Evolutionary conservation across 2,888 invertebrate genomes (phyloP).

Genomic region (Pilophorus perplexus): DNA sequence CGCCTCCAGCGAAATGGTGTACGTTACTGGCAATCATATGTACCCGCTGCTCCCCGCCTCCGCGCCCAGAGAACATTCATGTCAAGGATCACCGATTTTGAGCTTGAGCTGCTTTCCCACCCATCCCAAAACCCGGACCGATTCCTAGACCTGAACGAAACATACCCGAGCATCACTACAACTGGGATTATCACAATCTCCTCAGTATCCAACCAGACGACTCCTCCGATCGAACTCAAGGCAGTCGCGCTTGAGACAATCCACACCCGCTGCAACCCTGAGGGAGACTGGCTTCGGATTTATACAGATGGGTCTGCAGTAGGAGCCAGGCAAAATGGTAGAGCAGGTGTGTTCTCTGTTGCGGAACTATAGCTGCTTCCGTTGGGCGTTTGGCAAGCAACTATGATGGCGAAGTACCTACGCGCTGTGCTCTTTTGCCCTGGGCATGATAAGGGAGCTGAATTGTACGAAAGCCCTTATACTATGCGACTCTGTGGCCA

Average conservation of each 20-base stretch:
- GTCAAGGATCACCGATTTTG: neutral
- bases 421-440: neutral
- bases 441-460: neutral
- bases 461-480: neutral
- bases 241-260: neutral
- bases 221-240: neutral
- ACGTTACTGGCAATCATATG: neutral
- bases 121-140: neutral
- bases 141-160: no score
- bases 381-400: neutral
- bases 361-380: neutral
- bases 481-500: neutral
- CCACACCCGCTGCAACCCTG: neutral
- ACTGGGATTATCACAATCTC: neutral
- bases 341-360: neutral
- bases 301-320: neutral
- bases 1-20: slow-evolving; percentile 3
- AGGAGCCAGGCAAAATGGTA: slow-evolving; percentile 3
- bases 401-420: neutral
- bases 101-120: neutral
- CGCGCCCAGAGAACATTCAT: neutral
- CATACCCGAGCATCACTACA: neutral
- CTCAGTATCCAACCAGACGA: neutral
- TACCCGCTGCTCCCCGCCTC: neutral
- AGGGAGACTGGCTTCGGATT: neutral